Conservation (phyloP, 2,113 vertebrate species). For the Lota lota region DNA sequence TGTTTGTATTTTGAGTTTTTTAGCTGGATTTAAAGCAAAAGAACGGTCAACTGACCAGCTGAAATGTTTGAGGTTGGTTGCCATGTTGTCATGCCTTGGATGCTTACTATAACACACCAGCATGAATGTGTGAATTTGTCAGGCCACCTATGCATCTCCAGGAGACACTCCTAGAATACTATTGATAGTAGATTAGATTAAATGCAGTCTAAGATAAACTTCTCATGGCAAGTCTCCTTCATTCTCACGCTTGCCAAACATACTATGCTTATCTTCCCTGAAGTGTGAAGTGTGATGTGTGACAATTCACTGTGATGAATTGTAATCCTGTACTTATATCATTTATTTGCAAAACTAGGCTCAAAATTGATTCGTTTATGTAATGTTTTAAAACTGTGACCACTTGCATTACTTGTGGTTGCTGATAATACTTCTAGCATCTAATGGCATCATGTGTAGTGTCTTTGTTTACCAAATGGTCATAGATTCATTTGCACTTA, state of each 20-base stretch:
- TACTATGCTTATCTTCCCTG: not conserved
- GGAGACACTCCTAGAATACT: constrained; percentile 22
- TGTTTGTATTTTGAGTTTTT: not conserved
- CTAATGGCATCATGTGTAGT: not conserved
- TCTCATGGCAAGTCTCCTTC: constrained; percentile 9
- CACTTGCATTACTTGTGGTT: too few relatives aligned
- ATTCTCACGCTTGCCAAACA: constrained; percentile 12
- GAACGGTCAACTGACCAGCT: not conserved
- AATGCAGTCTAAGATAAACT: constrained; percentile 19
- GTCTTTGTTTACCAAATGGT: not conserved
- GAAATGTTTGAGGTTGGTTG: constrained; percentile 1
- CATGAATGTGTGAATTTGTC: constrained; percentile 9
- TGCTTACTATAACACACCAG: constrained; percentile 18
- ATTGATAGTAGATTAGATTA: constrained; percentile 12
- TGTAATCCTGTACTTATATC: not conserved
- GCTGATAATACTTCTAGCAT: too few relatives aligned
- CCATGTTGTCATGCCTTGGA: constrained; percentile 6
- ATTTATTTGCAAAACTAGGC: not conserved
- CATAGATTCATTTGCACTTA: not conserved
- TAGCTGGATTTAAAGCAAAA: not conserved
- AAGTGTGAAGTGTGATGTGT: too few relatives aligned
- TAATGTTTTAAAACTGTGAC: too few relatives aligned
- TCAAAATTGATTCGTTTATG: too few relatives aligned
- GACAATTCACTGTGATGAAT: not conserved
- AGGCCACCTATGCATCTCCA: constrained; percentile 26